These are phyloP conservation scores for Calameuta pallipes DNA, from an alignment of 2,888 invertebrate species.

Conservation along the genomic window DNA sequence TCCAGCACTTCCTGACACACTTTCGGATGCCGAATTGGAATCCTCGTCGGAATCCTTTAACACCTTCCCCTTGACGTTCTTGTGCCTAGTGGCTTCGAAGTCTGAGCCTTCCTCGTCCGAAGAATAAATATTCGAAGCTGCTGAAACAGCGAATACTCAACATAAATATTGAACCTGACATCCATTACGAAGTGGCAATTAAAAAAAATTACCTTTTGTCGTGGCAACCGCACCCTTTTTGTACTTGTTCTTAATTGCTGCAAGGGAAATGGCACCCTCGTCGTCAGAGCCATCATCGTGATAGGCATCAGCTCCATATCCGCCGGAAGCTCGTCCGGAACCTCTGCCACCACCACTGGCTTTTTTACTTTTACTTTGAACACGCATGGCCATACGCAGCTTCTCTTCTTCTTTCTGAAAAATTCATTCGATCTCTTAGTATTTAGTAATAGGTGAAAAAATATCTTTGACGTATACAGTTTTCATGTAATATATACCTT, in stretches of 20 bases:
- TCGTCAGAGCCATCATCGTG: conserved; percentile 93
- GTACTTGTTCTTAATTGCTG: conserved; percentile 95
- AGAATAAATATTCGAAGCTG: conserved; percentile 83
- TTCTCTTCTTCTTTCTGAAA: conserved; percentile 95
- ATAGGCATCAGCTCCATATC: conserved; percentile 66
- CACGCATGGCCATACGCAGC: conserved; percentile 86
- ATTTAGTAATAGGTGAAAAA: not conserved
- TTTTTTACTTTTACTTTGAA: conserved; percentile 73
- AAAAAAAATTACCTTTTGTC: conserved; percentile 62
- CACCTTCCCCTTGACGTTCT: conserved; percentile 81
- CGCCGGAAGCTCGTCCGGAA: conserved; percentile 63
- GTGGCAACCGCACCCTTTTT: conserved; percentile 73
- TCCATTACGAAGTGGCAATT: not conserved
- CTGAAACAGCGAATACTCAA: conserved; percentile 51
- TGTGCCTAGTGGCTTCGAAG: conserved; percentile 79
- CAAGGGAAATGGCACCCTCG: conserved; percentile 90
- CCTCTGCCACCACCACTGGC: conserved; percentile 67
- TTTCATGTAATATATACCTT: conserved; percentile 72
- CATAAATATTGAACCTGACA: not conserved
- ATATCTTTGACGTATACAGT: no score
- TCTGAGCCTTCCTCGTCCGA: conserved; percentile 90
- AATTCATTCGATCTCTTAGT: not conserved
- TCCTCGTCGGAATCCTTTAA: conserved; percentile 83
- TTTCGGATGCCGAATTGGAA: conserved; percentile 61
- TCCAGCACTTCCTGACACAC: conserved; percentile 63